These are phyloP conservation scores for Diplodus puntazzo DNA, from an alignment of 2,797 vertebrate species.

Conservation along the genomic window DNA sequence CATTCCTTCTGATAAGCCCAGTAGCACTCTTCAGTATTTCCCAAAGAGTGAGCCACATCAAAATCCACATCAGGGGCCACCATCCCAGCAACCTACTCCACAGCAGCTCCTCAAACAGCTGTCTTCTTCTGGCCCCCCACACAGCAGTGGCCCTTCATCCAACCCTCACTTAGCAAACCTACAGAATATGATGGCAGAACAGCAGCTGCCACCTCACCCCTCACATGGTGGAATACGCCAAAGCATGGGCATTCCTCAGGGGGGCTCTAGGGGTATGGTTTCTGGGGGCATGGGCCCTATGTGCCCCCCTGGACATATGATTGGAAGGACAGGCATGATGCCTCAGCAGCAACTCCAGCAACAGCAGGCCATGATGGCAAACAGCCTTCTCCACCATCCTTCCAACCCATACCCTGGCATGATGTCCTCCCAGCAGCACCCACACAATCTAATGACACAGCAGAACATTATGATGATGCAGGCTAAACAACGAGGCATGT, in stretches of 20 bases:
- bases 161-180: constrained; percentile 93
- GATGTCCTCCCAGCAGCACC: constrained; percentile 90
- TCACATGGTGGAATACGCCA: constrained; percentile 86
- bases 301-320: constrained; percentile 94
- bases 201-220: constrained; percentile 86
- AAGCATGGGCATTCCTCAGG: constrained; percentile 83
- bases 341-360: constrained; percentile 89
- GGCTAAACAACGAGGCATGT: constrained; percentile 93
- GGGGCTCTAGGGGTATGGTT: constrained; percentile 78
- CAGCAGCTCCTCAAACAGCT: constrained; percentile 96
- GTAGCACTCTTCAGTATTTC: constrained; percentile 99
- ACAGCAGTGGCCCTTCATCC: constrained; percentile 84
- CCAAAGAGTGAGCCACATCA: constrained; percentile 89
- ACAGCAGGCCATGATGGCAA: constrained; percentile 90
- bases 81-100: constrained; percentile 79
- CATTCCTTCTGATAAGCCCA: constrained; percentile 98
- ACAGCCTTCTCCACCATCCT: constrained; percentile 87
- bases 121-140: constrained; percentile 86
- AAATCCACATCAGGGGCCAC: constrained; percentile 82
- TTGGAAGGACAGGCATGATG: constrained; percentile 95
- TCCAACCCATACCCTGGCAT: constrained; percentile 86
- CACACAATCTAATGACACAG: constrained; percentile 95
- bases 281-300: constrained; percentile 87
- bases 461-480: constrained; percentile 99
- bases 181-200: constrained; percentile 99